Base-by-base conservation (phyloP, 2,797 vertebrate genomes). In the Parotocinclus haroldoi region DNA sequence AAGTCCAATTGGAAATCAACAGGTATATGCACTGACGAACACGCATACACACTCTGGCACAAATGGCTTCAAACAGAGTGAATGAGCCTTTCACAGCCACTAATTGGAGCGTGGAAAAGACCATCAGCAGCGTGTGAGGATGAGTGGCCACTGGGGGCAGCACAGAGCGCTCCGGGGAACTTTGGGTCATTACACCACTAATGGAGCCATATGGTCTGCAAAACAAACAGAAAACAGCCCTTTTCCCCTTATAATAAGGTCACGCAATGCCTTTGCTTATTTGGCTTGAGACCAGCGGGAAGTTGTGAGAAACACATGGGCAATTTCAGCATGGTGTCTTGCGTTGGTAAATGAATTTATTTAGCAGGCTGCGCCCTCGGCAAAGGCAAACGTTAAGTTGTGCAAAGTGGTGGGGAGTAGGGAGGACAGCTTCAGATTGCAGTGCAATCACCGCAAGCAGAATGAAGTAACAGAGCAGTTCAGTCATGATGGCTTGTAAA, bases 121-220 rank as follows among this genome's bases (percentile, higher is more conserved):
- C 57, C 66, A 75, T 75, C 65, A 66, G 61, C 54, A 71, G 58
- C 60, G 50, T 42, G 37, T 68, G 73, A 71, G 73, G 74, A 72
- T 73, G 68, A 77, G 63, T 77, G 63, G 76, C 74, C 76, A 76
- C 71, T 66, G 74, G 78, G 68, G 75, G 74, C 70, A 78, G 71
- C 17, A 63, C 71, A 69, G 71, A 76, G 57, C 62, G 46, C 85
- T 89, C 78, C 71, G 78, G 87, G 83, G 84, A 84, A 81, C 76
- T 77, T n/a, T 73, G 84, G 88, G 88, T 89, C 80, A 84, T 91
- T 91, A 89, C 80, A 68, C 83, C 82, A 73, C 86, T 91, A 91
- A 92, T 90, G 82, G 84, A 84, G 87, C 89, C 89, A 91, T 90
- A 90, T 90, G 88, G 88, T 85, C 81, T 82, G 80, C 70, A 87